Evolutionary conservation across 2,113 vertebrate genomes (phyloP), one percentile per base, ranked within the genome.

Genomic region (Desmodus rotundus): DNA sequence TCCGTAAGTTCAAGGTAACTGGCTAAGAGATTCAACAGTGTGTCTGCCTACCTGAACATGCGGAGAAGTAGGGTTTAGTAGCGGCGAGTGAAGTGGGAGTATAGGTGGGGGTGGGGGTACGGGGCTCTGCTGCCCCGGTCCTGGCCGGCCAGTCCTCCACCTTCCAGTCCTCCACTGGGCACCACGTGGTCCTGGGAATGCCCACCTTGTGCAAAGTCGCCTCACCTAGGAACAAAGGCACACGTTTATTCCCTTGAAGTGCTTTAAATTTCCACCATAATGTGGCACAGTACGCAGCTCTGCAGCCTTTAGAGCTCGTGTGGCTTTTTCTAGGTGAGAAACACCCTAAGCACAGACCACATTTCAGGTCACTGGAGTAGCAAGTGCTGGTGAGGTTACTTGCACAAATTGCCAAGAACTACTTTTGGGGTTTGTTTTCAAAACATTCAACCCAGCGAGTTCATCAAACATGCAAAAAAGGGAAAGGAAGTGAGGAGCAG

Each of bases 141-240:
- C 58, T 98, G 99, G 20, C 98, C 97, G 0, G 98, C 98, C 86
- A 99, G 99, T 31, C 98, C 98, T 56, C 98, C 99, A 1, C 98
- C 98, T 56, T 99, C 99, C 41, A 99, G 87, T 26, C 98, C 98
- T 0, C 98, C 63, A 26, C 98, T 96, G 41, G 98, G 99, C 95
- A 98, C 97, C 85, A 98, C 89, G 74, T 99, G 98, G 65, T 98
- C 98, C 98, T 99, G 99, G 72, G 99, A 98, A 1, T 98, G 98
- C 86, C 99, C 99, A 0, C 98, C 97, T 80, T 98, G 98, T 16
- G 98, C 97, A 97, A 99, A 99, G 95, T 98, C 97, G 52, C 99
- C 99, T 1, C 98, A 99, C 89, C 99, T 99, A 47, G 28, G 87
- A 97, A 74, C 94, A 96, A 92, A 82, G 91, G 24, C 84, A 97